Base-by-base conservation (phyloP, 2,113 vertebrate species). In the Phrynosoma blainvillii region DNA sequence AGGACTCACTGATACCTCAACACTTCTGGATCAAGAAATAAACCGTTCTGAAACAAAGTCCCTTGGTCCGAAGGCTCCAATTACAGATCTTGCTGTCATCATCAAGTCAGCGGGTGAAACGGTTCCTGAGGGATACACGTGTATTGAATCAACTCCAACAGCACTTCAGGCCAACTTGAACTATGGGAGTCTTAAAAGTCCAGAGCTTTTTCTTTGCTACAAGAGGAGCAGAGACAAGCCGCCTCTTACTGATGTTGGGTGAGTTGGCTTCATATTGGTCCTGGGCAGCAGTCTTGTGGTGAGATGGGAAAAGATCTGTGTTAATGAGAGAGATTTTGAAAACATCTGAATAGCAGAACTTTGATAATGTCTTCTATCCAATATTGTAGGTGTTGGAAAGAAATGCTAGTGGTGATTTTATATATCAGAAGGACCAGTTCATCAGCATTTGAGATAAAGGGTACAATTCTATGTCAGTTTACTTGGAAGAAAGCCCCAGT, bases 181-280 rank as follows among this genome's bases (percentile, higher is more conserved):
- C 93, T 98, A 99, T 90, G 99, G 99, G 94, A 99, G 99, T 92
- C 96, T 99, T 0, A 99, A 99, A 96, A 99, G 99, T 92, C 98
- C 98, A 36, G 98, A 99, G 94, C 97, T 99, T 89, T 99, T 98
- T 90, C 96, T 99, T 84, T 99, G 99, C 96, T 99, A 99, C 92
- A 98, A 97, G 94, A 97, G 99, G 91, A 97, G 97, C 23, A 96
- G 97, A 52, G 98, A 98, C 87, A 99, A 99, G 91, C 95, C 98
- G 79, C 98, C 99, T 0, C 97, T 99, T 91, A 98, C 96, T 14
- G 99, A 99, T 87, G 95, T 99, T 0, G 99, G 99, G 99, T 99
- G 92, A 97, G 98, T 62, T 93, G 62, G 0, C 12, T 13, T 89
- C 21, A 7, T 91, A 68, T 47, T 54, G 36, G 47, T 84, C 36